Base-by-base conservation (phyloP, 2,797 vertebrate species). In the Acipenser ruthenus region DNA sequence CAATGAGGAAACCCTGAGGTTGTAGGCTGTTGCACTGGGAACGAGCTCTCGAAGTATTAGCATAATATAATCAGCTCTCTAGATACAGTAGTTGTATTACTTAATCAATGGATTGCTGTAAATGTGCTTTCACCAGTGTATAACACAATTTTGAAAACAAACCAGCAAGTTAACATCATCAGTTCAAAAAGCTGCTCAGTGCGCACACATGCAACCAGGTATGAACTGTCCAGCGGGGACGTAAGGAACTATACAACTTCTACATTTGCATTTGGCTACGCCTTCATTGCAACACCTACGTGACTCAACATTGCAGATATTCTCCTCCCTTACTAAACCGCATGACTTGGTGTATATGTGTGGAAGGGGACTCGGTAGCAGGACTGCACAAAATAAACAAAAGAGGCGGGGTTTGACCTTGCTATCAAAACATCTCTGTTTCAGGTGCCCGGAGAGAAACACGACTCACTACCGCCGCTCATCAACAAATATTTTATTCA, bases 391-490 rank as follows among this genome's bases (percentile, higher is more conserved):
- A 79, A 83, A 80, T 74, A 79, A 72, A 69, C 75, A 18, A 18
- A 71, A 79, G 84, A 83, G 89, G 89, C 86, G 88, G 84, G 82
- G 85, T 82, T 86, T 87, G 78, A 84, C 85, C 81, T 85, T 80
- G 81, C 82, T 75, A 77, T 72, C 81, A 83, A 86, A 89, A 86
- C 87, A 83, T 83, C 85, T 79, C 84, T 79, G 80, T 84, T 89
- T 88, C 89, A 90, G 89, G 89, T 90, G 85, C 73, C 70, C 69
- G 79, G 73, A 82, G 81, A 82, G 79, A 37, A 75, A 66, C 75
- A 71, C 47, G 73, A 56, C 67, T 70, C 77, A 69, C 75, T 73
- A 72, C 78, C 73, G 76, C 79, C 71, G 75, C 79, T 67, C 76
- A 37, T 62, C 78, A 79, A 73, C 72, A 59, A 68, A 12, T 55